Percentiles rank a stretch among this genome's conserved stretches.
phyloP scores from a whole-genome alignment of 2,113 vertebrate species.

The Cheilinus undulatus region DNA sequence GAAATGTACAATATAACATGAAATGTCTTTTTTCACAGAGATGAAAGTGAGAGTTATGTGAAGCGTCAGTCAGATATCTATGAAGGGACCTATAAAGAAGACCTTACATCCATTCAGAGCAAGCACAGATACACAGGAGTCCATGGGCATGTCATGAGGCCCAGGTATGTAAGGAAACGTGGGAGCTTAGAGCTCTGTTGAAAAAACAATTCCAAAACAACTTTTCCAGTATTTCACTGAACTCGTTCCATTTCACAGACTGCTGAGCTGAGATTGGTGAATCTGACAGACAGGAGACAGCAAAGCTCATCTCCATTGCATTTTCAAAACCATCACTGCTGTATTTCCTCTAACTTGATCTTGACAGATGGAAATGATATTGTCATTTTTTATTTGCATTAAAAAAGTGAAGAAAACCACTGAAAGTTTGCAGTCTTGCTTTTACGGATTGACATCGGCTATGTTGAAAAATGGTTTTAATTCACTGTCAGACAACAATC shows the following conservation, averaged over 20 bases:
- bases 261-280: conserved; percentile 48
- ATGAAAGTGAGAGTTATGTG: conserved; percentile 66
- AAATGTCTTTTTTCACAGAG: conserved; percentile 33
- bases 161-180: conserved; percentile 44
- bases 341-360: conserved; percentile 12
- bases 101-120: conserved; percentile 77
- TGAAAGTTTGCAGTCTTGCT: neutral
- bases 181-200: neutral
- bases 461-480: too few species aligned
- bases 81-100: conserved; percentile 79
- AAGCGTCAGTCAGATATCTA: conserved; percentile 80
- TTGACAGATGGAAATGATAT: conserved; percentile 1
- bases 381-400: conserved; percentile 38
- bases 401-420: conserved; percentile 44
- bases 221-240: neutral
- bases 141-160: conserved; percentile 43
- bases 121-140: conserved; percentile 70
- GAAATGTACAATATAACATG: neutral
- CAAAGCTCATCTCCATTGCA: neutral
- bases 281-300: neutral
- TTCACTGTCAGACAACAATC: too few species aligned
- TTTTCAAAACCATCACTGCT: conserved; percentile 1
- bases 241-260: conserved; percentile 44
- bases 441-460: too few species aligned
- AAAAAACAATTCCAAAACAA: neutral